Evolutionary conservation across 2,797 vertebrate genomes (phyloP), one percentile per base, ranked within the genome.

Genomic region (Hozukius guyotensis): DNA sequence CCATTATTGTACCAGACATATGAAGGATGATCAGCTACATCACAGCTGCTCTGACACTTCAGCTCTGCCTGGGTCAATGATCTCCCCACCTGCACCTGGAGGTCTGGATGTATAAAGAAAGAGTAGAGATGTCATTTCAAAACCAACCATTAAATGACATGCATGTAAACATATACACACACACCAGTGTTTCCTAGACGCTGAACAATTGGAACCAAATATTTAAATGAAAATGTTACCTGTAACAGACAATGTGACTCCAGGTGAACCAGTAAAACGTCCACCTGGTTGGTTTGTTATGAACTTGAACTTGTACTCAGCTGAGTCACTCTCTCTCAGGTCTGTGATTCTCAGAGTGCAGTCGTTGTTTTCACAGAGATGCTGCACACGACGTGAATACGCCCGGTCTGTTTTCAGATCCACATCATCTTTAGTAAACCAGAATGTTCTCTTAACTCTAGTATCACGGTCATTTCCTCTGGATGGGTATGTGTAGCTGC

Each of bases 1-100:
- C 62, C n/a, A 29, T 79, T 77, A 12, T 2, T 27, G 78, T 71
- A 72, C 86, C 86, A 91, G 71, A 52, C 24, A 62, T 75, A 91
- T 27, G 70, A 64, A 42, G 13, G 2, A 53, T 1, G 3, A 34
- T 1, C 12, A 59, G 32, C 1, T 8, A 27, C 68, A 55, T 3
- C 5, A 56, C 88, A 88, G 1, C 9, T 25, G 64, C 31, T 84
- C 46, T 68, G 10, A 84, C 88, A 91, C 14, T 0, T 22, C 53
- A 80, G 72, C 1, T 46, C 6, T 56, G n/a, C 24, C 25, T 6
- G 1, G 2, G 0, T 1, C 14, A 1, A 0, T 8, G 18, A 11
- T 13, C 5, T 60, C 0, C 1, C 14, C 34, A 70, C 66, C 4
- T 38, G 5, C 3, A 88, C 55, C 42, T 46, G 20, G 2, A 87